Percentiles rank a stretch among this genome's conserved stretches.
Conservation (phyloP, 1,140 invertebrate genomes). For the Drosophila santomea region DNA sequence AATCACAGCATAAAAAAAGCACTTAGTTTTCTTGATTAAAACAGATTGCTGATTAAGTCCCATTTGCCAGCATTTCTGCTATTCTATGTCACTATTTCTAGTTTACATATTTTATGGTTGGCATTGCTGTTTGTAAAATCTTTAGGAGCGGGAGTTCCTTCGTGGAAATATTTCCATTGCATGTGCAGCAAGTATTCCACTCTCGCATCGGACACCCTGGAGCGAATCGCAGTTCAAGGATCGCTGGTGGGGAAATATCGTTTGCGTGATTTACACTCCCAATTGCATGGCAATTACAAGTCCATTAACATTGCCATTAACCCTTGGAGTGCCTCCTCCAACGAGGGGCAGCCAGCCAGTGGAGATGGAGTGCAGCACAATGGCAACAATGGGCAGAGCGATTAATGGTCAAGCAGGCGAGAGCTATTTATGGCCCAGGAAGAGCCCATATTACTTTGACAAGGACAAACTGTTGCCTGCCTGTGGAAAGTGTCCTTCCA, state of each 20-base stretch:
- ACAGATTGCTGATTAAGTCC: background rate
- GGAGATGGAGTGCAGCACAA: constrained; percentile 26
- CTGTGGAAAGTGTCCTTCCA: background rate
- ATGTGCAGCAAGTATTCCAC: constrained; percentile 30
- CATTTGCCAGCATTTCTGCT: background rate
- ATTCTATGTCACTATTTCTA: background rate
- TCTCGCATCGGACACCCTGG: constrained; percentile 5
- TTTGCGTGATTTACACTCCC: constrained; percentile 70
- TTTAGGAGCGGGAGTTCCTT: background rate
- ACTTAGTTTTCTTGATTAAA: too few species aligned
- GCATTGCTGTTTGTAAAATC: constrained; percentile 7
- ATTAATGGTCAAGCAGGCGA: constrained; percentile 49
- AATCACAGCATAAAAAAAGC: too few species aligned
- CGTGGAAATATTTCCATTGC: constrained; percentile 26
- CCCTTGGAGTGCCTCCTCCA: constrained; percentile 50
- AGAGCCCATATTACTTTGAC: constrained; percentile 51
- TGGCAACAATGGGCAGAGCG: constrained; percentile 27
- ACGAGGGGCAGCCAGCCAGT: background rate
- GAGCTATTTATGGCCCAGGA: constrained; percentile 49
- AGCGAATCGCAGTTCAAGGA: constrained; percentile 18
- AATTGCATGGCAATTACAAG: constrained; percentile 78
- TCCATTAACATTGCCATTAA: constrained; percentile 80
- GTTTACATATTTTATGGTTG: background rate
- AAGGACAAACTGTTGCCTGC: constrained; percentile 50
- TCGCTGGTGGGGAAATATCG: constrained; percentile 40